These are phyloP conservation scores for Cataglyphis livida DNA, from an alignment of 2,888 invertebrate species.

Conservation along the genomic window DNA sequence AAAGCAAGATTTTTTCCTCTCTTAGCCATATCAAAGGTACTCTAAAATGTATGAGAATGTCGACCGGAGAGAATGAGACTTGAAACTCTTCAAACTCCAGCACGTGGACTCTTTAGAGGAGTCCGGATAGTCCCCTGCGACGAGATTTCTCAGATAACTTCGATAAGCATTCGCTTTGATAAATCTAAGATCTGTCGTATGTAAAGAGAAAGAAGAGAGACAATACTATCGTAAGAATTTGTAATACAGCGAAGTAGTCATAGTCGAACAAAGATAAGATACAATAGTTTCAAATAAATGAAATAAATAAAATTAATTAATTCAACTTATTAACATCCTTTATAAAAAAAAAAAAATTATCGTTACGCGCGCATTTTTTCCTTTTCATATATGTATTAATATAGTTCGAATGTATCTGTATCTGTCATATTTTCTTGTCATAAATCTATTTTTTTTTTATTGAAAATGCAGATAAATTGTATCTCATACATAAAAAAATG, in stretches of 20 bases:
- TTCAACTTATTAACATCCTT: neutral
- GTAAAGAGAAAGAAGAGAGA: neutral
- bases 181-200: neutral
- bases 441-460: neutral
- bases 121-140: neutral
- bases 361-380: neutral
- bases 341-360: neutral
- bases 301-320: no score
- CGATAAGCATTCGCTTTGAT: neutral
- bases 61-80: neutral
- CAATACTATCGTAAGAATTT: neutral
- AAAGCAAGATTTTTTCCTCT: neutral
- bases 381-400: neutral
- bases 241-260: neutral
- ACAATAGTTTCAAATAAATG: neutral
- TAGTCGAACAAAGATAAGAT: neutral
- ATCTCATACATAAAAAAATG: neutral
- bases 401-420: neutral
- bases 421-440: neutral
- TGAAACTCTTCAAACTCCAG: neutral
- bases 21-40: neutral
- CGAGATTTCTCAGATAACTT: neutral
- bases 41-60: constrained; percentile 16
- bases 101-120: neutral
- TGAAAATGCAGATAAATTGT: neutral